Percentiles rank a stretch among this genome's conserved stretches.
phyloP scores from a whole-genome alignment of 2,888 invertebrate genomes.

The Trissolcus japonicus region DNA sequence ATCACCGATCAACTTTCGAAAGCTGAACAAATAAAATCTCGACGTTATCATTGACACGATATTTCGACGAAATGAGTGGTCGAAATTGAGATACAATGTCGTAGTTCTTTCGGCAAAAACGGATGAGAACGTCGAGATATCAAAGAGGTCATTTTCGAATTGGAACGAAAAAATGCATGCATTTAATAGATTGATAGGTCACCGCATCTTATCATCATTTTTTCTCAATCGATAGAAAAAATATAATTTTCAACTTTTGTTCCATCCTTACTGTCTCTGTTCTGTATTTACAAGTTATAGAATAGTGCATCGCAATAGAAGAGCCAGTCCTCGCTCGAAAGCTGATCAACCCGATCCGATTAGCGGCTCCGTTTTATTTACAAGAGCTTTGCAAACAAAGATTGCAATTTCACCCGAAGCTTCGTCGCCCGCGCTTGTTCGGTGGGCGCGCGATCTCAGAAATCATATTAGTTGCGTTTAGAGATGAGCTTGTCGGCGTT shows the following conservation, averaged over 20 bases:
- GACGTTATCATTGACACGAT: conserved; percentile 53
- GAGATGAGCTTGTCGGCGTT: conserved; percentile 37
- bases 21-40: conserved; percentile 36
- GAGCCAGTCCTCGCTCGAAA: conserved; percentile 60
- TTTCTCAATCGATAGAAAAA: conserved; percentile 74
- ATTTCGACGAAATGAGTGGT: conserved; percentile 24
- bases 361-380: background rate
- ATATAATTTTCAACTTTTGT: conserved; percentile 74
- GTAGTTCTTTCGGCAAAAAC: conserved; percentile 28
- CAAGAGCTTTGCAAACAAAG: conserved; percentile 6
- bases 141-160: conserved; percentile 38
- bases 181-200: conserved; percentile 72
- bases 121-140: conserved; percentile 48
- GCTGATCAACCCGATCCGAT: conserved; percentile 7
- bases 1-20: conserved; percentile 36
- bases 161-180: conserved; percentile 55
- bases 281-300: conserved; percentile 74
- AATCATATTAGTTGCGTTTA: conserved; percentile 26
- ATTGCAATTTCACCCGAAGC: conserved; percentile 11
- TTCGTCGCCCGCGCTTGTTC: background rate
- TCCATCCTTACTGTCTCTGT: conserved; percentile 65
- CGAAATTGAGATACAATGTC: conserved; percentile 50
- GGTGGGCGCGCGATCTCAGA: conserved; percentile 15
- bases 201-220: conserved; percentile 67
- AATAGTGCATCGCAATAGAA: conserved; percentile 71